These are phyloP conservation scores for Solenopsis invicta DNA, from an alignment of 1,140 invertebrate genomes.

Conservation along the genomic window DNA sequence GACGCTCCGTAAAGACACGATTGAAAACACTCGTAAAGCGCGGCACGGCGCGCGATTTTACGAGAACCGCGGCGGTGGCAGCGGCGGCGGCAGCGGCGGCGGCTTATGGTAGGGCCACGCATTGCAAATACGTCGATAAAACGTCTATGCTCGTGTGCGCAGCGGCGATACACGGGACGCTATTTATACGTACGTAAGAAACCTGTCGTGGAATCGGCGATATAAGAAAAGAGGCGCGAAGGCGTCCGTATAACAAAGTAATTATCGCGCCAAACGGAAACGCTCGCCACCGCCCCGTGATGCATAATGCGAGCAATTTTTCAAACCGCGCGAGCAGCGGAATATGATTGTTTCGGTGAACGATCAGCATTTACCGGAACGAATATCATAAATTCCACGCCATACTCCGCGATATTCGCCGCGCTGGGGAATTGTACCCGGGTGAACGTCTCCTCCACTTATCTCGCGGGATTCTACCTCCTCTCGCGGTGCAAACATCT, in stretches of 20 bases:
- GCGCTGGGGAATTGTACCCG: background rate
- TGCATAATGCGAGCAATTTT: slow-evolving; percentile 68
- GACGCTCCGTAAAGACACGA: slow-evolving; percentile 43
- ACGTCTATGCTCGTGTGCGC: too few relatives aligned
- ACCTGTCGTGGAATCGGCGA: background rate
- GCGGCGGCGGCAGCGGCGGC: too few relatives aligned
- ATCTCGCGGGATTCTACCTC: background rate
- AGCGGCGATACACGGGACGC: background rate
- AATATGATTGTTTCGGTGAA: slow-evolving; percentile 63
- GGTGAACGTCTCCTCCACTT: slow-evolving; percentile 19
- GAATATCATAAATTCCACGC: slow-evolving; percentile 62
- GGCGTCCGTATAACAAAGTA: slow-evolving; percentile 6
- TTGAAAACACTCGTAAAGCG: slow-evolving; percentile 43
- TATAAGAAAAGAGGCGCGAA: background rate
- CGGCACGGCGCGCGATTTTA: slow-evolving; percentile 13
- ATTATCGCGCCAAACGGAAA: slow-evolving; percentile 48
- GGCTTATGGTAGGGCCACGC: background rate
- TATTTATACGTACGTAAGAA: background rate
- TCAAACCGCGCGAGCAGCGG: slow-evolving; percentile 6
- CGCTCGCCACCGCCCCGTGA: slow-evolving; percentile 28
- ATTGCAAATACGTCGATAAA: background rate
- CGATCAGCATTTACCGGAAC: slow-evolving; percentile 57
- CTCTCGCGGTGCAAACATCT: background rate
- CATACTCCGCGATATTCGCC: slow-evolving; percentile 10
- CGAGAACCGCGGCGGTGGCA: background rate